Evolutionary conservation across 64 coral and sea anemone genomes (phyloP).

Genomic region (Platygyra sinensis): DNA sequence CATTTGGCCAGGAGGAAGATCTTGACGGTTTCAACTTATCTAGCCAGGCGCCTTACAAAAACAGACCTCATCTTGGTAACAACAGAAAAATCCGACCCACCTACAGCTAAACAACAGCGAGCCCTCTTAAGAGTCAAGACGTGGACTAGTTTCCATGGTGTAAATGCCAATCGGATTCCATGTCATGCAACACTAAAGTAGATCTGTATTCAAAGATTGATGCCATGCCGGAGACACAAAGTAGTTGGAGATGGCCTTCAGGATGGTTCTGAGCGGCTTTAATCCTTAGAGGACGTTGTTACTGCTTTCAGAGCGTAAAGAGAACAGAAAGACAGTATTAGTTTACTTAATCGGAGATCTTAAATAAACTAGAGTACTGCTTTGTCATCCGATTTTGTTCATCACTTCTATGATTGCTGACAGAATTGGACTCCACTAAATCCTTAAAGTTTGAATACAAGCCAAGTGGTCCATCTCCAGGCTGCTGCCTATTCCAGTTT

Average conservation of each 20-base stretch:
- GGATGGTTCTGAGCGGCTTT: slow-evolving; percentile 80
- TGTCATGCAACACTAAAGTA: slow-evolving; percentile 89
- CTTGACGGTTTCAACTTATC: not conserved
- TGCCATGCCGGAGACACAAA: slow-evolving; percentile 98
- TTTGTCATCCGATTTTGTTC: too few species aligned
- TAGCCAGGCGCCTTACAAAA: not conserved
- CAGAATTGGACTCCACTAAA: too few species aligned
- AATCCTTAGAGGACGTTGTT: slow-evolving; percentile 79
- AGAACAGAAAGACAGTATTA: not conserved
- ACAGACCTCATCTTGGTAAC: not conserved
- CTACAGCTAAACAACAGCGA: not conserved
- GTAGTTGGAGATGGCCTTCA: slow-evolving; percentile 96
- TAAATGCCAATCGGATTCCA: slow-evolving; percentile 89
- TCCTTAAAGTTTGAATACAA: too few species aligned
- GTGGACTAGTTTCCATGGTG: slow-evolving; percentile 84
- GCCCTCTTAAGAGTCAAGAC: slow-evolving; percentile 79
- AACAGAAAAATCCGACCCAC: not conserved
- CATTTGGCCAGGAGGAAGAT: not conserved
- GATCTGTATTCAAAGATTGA: slow-evolving; percentile 90
- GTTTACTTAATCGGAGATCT: not conserved
- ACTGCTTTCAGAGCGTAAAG: slow-evolving; percentile 29
- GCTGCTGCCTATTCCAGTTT: too few species aligned
- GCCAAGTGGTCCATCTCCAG: too few species aligned
- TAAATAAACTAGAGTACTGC: too few species aligned
- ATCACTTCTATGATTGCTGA: too few species aligned